phyloP scores from a whole-genome alignment of 2,888 invertebrate genomes.

The Coecobrya sp. region DNA sequence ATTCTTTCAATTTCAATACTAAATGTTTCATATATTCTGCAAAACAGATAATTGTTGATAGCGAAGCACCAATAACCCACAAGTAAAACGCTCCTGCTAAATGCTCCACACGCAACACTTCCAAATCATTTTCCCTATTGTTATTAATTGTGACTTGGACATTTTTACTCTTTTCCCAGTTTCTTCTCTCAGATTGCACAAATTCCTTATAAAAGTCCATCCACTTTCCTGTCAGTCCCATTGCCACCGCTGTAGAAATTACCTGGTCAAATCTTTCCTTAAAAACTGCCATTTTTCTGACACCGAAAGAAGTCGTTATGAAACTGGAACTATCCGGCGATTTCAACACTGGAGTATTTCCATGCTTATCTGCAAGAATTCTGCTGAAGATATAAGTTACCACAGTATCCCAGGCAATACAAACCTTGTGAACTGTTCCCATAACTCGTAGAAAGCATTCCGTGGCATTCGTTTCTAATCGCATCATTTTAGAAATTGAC shows the following conservation, averaged over 20 bases:
- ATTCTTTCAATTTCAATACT: no score
- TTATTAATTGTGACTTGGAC: neutral
- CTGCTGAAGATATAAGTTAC: slow-evolving; percentile 59
- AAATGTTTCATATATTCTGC: no score
- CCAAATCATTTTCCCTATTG: neutral
- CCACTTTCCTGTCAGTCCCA: slow-evolving; percentile 70
- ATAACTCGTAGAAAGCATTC: neutral
- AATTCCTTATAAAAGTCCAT: slow-evolving; percentile 47
- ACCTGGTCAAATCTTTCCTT: slow-evolving; percentile 62
- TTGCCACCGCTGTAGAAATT: slow-evolving; percentile 11
- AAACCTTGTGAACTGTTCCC: slow-evolving; percentile 29
- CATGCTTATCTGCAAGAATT: slow-evolving; percentile 73
- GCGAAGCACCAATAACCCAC: neutral
- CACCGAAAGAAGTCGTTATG: slow-evolving; percentile 21
- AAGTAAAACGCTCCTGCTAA: slow-evolving; percentile 67
- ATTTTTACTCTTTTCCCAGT: neutral
- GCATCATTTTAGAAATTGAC: neutral
- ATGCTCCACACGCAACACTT: neutral
- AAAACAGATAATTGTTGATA: no score
- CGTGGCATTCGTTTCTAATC: neutral
- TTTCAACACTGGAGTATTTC: slow-evolving; percentile 38
- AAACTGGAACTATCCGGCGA: slow-evolving; percentile 29
- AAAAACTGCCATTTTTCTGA: slow-evolving; percentile 66
- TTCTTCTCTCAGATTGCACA: slow-evolving; percentile 23
- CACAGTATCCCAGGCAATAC: slow-evolving; percentile 72